Evolutionary conservation across 2,797 vertebrate genomes (phyloP), one percentile per base, ranked within the genome.

Genomic region (Alectoris magna): DNA sequence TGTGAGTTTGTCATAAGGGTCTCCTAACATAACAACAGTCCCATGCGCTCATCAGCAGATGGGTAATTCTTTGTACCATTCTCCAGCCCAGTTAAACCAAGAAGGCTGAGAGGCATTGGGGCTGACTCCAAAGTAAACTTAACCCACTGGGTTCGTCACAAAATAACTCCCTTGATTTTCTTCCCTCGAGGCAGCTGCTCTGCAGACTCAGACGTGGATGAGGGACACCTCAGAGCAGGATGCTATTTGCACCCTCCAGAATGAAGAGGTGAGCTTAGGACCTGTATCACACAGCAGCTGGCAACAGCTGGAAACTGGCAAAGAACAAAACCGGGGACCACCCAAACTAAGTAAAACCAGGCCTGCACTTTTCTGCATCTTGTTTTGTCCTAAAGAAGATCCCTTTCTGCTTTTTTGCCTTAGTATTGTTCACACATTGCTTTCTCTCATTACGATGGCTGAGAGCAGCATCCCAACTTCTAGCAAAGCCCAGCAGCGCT

Each of bases 1-100:
- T 2, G 4, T 1, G 3, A 4, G 6, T 22, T 23, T 31, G 48
- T 26, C 29, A 1, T 34, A 3, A 11, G 17, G 14, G 8, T 3
- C 11, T n/a, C 39, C 36, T 38, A 27, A 31, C 15, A 38, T 10
- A 21, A 17, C 1, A 31, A 6, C 3, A 7, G 3, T 19, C 19
- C 4, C 0, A 2, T 4, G 3, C 8, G 21, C 18, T 49, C 26
- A 18, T 38, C 14, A 31, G 64, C 34, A 75, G 38, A 2, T 10
- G 9, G 58, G 19, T 5, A 27, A 17, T 8, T 68, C 64, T 18
- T 14, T 7, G 39, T 22, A n/a, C 60, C 2, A 6, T 27, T 70
- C 71, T 62, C 12, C 74, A 53, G 49, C 0, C 1, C 38, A 46
- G 46, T 24, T 75, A 49, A 51, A 49, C 7, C 26, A 8, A 26